Base-by-base conservation (phyloP, 2,888 invertebrate genomes). In the Rotaria magnacalcarata region DNA sequence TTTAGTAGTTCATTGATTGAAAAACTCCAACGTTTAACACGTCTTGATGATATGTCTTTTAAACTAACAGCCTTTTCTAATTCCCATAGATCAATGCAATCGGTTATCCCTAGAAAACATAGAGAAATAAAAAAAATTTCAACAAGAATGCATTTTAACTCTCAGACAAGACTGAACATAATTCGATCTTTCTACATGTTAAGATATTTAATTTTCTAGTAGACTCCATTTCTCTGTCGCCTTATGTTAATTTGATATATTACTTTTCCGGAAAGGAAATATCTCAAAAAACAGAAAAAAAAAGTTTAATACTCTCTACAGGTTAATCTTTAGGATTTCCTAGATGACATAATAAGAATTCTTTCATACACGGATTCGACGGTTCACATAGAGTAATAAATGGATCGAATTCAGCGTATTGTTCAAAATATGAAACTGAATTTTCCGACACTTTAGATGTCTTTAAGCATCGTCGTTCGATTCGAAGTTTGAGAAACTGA, bases 31-130 rank as follows among this genome's bases (percentile, higher is more conserved):
- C 96, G 94, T 89, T 96, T 95, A 0, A 99, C 96, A 87, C 87
- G 85, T 74, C 85, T 34, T 27, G 84, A 85, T 75, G 87, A 58
- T 67, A 87, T 86, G 80, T 86, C 80, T 84, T 52, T 97, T 94
- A 24, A 95, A 93, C 85, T 54, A 58, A 47, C 16, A 27, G 94
- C 94, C 91, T 94, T 96, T 91, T 99, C 98, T 91, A 95, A 95
- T 89, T 98, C 97, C 99, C 99, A 99, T 91, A 96, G 94, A 90
- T 99, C 98, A 5, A 95, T 94, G 91, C 94, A 96, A 90, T 99
- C 98, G 54, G 95, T 94, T 89, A 96, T 93, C 99, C 99, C 99
- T 0, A 98, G 1, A 98, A 93, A 98, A 67, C 0, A 60, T 14
- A 67, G 3, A 74, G 19, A 34, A n/a, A 56, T 56, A 21, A 24